Evolutionary conservation across 1,140 invertebrate species (phyloP).

Genomic region (Heliconius nattereri): DNA sequence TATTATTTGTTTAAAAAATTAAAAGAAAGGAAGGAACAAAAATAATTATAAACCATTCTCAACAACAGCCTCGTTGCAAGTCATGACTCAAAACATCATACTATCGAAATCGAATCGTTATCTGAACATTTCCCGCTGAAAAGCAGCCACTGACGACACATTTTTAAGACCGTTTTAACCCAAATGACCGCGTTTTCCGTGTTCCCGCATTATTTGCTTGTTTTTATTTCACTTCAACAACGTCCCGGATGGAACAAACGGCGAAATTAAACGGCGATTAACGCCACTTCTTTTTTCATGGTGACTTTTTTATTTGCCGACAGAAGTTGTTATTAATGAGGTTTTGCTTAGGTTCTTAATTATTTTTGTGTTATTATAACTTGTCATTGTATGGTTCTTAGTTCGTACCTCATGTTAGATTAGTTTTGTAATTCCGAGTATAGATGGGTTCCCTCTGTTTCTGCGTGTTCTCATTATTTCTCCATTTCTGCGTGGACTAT

Average conservation of each 20-base stretch:
- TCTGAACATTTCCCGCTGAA: background rate
- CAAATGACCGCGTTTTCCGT: constrained; percentile 2
- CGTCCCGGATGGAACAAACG: background rate
- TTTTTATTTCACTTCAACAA: constrained; percentile 1
- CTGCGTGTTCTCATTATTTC: no score
- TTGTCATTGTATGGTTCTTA: background rate
- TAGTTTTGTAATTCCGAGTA: no score
- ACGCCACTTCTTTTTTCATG: background rate
- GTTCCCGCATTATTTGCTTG: constrained; percentile 1
- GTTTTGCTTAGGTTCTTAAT: background rate
- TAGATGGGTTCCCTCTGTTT: no score
- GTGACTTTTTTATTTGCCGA: background rate
- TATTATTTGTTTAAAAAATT: no score
- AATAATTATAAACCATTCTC: background rate
- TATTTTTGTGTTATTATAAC: background rate
- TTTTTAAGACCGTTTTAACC: constrained; percentile 15
- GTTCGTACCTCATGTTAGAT: no score
- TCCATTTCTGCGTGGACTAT: no score
- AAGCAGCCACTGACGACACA: background rate
- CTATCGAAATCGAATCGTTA: background rate
- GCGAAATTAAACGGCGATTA: background rate
- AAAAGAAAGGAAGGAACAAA: background rate
- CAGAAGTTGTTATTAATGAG: background rate
- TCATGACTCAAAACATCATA: background rate
- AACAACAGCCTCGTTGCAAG: background rate